A percentile compares a stretch with the other conserved stretches of the same genome.
Evolutionary conservation across 2,888 invertebrate genomes (phyloP).

Genomic region (Eucera pruinosa): DNA sequence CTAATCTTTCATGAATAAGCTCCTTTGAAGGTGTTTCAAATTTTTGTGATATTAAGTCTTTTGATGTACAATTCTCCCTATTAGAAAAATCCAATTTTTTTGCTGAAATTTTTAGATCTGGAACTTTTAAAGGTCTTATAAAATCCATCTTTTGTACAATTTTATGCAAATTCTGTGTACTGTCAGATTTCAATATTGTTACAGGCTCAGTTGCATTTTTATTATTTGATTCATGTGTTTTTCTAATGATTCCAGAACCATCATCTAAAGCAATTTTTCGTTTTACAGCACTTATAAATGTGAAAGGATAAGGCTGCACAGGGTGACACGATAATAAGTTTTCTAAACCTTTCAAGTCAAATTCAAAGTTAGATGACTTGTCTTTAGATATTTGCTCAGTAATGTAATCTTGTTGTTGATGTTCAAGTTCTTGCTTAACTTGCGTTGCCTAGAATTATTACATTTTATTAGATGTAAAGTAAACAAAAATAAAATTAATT

Average conservation of each 20-base stretch:
- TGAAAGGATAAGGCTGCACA: conserved; percentile 86
- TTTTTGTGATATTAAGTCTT: conserved; percentile 73
- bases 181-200: conserved; percentile 51
- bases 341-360: conserved; percentile 53
- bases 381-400: conserved; percentile 31
- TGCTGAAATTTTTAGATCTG: conserved; percentile 81
- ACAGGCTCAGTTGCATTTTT: conserved; percentile 34
- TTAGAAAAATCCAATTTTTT: conserved; percentile 78
- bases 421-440: conserved; percentile 60
- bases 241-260: conserved; percentile 68
- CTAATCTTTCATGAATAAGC: conserved; percentile 66
- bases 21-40: conserved; percentile 69
- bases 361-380: conserved; percentile 20
- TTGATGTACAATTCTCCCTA: conserved; percentile 75
- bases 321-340: conserved; percentile 72
- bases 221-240: conserved; percentile 63
- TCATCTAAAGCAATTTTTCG: conserved; percentile 84
- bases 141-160: conserved; percentile 77
- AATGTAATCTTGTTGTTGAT: conserved; percentile 57
- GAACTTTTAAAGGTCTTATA: conserved; percentile 80
- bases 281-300: conserved; percentile 87
- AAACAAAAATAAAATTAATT: not conserved
- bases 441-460: conserved; percentile 67
- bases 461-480: not conserved
- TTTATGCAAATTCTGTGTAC: conserved; percentile 61